Conservation (phyloP, 2,113 vertebrate genomes). For the Excalfactoria chinensis region DNA sequence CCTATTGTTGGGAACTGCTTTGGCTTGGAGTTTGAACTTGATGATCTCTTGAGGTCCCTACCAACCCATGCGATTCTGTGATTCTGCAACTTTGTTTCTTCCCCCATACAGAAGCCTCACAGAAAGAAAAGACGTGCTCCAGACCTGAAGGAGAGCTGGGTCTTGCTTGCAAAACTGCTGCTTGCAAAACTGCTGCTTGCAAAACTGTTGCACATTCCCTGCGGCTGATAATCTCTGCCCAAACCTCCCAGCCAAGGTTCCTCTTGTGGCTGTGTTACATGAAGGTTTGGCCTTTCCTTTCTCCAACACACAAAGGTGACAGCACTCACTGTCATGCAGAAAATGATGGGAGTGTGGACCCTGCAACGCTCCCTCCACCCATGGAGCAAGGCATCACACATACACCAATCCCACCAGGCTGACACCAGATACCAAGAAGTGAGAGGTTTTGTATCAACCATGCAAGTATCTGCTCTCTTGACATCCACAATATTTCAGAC, state of each 20-base stretch:
- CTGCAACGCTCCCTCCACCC: not conserved
- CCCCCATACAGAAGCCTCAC: not conserved
- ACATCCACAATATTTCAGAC: not conserved
- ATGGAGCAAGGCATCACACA: not conserved
- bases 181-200: not conserved
- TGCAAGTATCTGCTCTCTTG: not conserved
- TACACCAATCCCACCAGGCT: not conserved
- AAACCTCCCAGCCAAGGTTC: not conserved
- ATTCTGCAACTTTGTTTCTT: not conserved
- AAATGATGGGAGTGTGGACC: fast-evolving
- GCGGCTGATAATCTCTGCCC: not conserved
- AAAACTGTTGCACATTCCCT: not conserved
- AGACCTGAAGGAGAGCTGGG: not conserved
- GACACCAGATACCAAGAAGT: not conserved
- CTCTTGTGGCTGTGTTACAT: not conserved
- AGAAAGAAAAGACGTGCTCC: not conserved
- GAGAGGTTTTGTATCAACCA: not conserved
- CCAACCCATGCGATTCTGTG: no score
- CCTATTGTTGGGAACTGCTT: no score
- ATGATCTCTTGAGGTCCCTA: no score
- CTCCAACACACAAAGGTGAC: not conserved
- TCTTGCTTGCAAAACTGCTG: not conserved
- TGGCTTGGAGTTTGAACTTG: no score
- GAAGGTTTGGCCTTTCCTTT: not conserved
- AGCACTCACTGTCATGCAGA: not conserved